Evolutionary conservation across 37 sponge, comb jelly and placozoan genomes (phyloP).

Genomic region (Axinella damicornis): DNA sequence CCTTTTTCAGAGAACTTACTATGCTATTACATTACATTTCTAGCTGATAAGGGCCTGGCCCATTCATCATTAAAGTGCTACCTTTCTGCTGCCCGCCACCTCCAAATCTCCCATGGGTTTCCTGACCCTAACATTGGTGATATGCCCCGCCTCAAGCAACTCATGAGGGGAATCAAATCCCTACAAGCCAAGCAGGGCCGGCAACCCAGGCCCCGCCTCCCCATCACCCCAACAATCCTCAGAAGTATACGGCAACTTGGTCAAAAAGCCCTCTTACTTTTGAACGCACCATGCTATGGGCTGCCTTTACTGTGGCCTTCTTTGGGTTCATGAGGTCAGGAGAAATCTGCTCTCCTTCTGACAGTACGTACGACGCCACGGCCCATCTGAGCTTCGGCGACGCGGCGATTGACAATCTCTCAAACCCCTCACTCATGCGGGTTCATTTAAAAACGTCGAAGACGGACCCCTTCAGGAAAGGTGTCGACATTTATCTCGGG

Average conservation of each 20-base stretch:
- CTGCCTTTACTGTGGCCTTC: neutral
- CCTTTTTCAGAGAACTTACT: neutral
- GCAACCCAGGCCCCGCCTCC: neutral
- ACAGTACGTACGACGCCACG: neutral
- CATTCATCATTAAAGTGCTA: neutral
- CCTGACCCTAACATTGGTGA: neutral
- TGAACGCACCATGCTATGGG: too few relatives aligned
- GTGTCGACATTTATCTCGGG: conserved; percentile 7
- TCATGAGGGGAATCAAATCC: neutral
- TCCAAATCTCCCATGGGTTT: neutral
- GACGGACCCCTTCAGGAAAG: conserved; percentile 43
- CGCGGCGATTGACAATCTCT: neutral
- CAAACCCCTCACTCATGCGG: neutral
- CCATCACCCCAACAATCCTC: neutral
- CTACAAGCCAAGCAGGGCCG: neutral
- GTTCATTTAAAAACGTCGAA: conserved; percentile 44
- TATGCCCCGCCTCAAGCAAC: neutral
- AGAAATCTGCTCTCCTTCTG: neutral
- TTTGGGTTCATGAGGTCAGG: neutral
- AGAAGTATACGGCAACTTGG: neutral
- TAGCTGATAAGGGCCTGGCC: neutral
- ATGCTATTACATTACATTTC: neutral
- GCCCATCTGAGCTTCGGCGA: conserved; percentile 7
- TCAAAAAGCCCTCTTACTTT: too few relatives aligned
- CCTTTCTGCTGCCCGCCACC: neutral